Base-by-base conservation (phyloP, 2,113 vertebrate genomes). In the Lophochroa leadbeateri region DNA sequence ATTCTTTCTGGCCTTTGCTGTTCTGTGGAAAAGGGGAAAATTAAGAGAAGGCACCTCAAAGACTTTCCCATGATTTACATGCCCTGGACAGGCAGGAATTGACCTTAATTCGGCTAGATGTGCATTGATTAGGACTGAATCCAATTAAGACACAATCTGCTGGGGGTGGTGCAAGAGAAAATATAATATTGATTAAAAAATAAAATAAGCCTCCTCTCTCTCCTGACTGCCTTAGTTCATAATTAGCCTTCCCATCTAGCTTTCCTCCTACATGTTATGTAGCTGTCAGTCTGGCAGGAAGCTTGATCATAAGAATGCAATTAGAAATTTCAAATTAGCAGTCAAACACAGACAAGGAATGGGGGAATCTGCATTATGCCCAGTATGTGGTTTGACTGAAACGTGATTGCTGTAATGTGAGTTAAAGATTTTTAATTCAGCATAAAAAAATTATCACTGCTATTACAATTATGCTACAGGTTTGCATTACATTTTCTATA, bases 181-280 rank as follows among this genome's bases (percentile, higher is more conserved):
- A 95, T 93, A 95, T 74, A 93, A 70, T 80, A 95, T 79, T 95
- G 86, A 96, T 93, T 93, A 79, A 84, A 92, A 96, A 97, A 94
- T 58, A 72, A 97, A 96, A 90, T 84, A 91, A 88, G 76, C 35
- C 82, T 86, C 31, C 61, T 53, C n/a, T 90, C 55, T 53, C 15
- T 82, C 16, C 55, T 89, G 46, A 86, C 53, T 92, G 27, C 7
- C 71, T 50, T 81, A 86, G 57, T 87, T 88, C 95, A 95, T 94
- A 97, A 88, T 88, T 74, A 97, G 86, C 87, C 67, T 92, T 65
- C 81, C 52, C 41, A 92, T 96, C 84, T 55, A 84, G 15, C 50
- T 95, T 72, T 93, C 60, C 37, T 94, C 80, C 82, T 94, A 82
- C 86, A 39, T 65, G 49, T 82, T 91, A 91, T 57, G 17, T 31